Evolutionary conservation across 2,113 vertebrate species (phyloP).

Genomic region (Crotalus viridis): DNA sequence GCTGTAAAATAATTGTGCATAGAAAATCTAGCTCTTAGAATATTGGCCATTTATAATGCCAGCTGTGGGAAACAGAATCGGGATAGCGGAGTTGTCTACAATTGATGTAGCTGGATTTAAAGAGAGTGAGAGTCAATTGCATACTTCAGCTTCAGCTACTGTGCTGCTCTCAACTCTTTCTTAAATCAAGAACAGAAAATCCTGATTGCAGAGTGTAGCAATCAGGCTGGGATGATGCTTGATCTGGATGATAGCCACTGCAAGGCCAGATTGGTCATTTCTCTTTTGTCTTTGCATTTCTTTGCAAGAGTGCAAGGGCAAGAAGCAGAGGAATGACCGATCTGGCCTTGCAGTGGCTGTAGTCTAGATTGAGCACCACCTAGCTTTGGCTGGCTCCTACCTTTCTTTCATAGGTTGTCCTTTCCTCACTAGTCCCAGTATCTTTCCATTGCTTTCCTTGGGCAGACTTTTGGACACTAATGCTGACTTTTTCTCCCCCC

Average conservation of each 20-base stretch:
- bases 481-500: not conserved
- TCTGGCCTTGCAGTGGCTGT: too few relatives aligned
- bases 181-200: too few relatives aligned
- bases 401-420: not conserved
- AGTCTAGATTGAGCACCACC: too few relatives aligned
- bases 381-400: not conserved
- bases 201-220: not conserved
- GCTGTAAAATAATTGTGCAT: slow-evolving; percentile 1
- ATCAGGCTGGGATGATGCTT: not conserved
- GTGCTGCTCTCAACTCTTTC: too few relatives aligned
- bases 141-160: not conserved
- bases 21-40: slow-evolving; percentile 1
- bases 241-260: not conserved
- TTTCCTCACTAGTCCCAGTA: not conserved
- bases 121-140: not conserved
- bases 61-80: not conserved
- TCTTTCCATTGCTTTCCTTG: not conserved
- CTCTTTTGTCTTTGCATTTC: not conserved
- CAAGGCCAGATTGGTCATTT: not conserved
- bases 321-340: not conserved
- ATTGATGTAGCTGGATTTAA: not conserved
- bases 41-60: not conserved
- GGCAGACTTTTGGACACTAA: not conserved
- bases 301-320: not conserved
- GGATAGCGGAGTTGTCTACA: not conserved